Evolutionary conservation across 2,888 invertebrate species (phyloP), one percentile per base, ranked within the genome.

Genomic region (Ectropis crepuscularia): DNA sequence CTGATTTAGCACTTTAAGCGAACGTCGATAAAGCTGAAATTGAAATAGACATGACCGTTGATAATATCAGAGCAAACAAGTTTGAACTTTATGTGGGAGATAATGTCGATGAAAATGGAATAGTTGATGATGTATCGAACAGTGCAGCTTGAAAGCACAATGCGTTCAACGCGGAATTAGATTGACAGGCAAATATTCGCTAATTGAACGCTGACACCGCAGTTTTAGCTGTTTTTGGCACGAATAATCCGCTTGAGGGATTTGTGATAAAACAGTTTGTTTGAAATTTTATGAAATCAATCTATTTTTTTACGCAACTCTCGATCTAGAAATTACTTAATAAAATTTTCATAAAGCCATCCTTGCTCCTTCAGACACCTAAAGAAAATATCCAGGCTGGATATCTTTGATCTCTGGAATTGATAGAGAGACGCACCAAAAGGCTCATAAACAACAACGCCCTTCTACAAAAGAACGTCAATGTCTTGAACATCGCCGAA

Each of bases 101-200:
- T 16, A 28, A 67, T 67, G 65, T 16, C 47, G 67, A 58, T 60
- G 63, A 59, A 64, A 63, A 60, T 65, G 9, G 43, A 57, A 55
- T 62, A 49, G 48, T 42, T 61, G 57, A 53, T 60, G 55, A 39
- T 16, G 39, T 50, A 51, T 9, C 37, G 62, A 39, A 51, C 38
- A 48, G 9, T 53, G 59, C 49, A 37, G 46, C 61, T 62, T 57
- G 57, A 57, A 47, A 51, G 12, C 12, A 57, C 16, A 53, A 57
- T 53, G 60, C 60, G 57, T 65, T 38, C 47, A 53, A 47, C 53
- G 28, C 45, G 43, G 51, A 64, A 61, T 63, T 68, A 65, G 66
- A 69, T 68, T 68, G 68, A 69, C 63, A 65, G 53, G 58, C 59
- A 57, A 61, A 67, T 69, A 69, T 65, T 59, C 63, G 63, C 39